Conservation (phyloP, 2,797 vertebrate genomes). For the Argyrosomus regius region DNA sequence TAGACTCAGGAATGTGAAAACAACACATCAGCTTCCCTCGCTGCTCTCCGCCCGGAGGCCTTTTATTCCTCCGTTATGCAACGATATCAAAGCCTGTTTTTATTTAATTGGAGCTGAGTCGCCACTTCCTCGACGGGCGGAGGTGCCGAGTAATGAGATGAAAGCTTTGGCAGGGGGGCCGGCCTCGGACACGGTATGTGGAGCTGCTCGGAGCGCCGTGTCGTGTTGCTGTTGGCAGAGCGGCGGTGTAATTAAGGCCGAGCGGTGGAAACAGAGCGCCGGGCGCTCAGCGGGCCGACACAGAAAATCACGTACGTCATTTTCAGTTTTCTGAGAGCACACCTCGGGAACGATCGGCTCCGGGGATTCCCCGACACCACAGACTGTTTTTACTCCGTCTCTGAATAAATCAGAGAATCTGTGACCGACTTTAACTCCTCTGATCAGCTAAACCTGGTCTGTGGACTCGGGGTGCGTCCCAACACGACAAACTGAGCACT, state of each 20-base stretch:
- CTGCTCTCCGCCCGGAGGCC: background rate
- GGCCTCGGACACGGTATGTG: slow-evolving; percentile 22
- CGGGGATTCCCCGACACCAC: slow-evolving; percentile 24
- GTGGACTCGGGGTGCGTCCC: slow-evolving; percentile 19
- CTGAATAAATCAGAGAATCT: too few relatives aligned
- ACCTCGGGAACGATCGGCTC: background rate
- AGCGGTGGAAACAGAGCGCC: slow-evolving; percentile 28
- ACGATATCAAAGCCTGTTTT: slow-evolving; percentile 17
- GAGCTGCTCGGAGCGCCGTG: slow-evolving; percentile 33
- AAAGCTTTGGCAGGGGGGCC: slow-evolving; percentile 13
- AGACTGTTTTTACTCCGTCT: background rate
- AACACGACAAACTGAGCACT: slow-evolving; percentile 17
- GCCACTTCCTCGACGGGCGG: slow-evolving; percentile 3
- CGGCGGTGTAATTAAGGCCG: slow-evolving; percentile 54
- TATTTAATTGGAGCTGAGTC: slow-evolving; percentile 12
- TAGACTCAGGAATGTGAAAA: slow-evolving; percentile 70
- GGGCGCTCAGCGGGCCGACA: slow-evolving; percentile 17
- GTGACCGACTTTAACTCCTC: too few relatives aligned
- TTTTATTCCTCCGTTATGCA: slow-evolving; percentile 48
- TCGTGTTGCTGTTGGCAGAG: slow-evolving; percentile 65
- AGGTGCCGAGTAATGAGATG: slow-evolving; percentile 24
- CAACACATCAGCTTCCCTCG: slow-evolving; percentile 38
- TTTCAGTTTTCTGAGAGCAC: background rate
- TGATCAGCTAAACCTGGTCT: slow-evolving; percentile 19
- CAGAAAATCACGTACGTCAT: slow-evolving; percentile 10